phyloP scores from a whole-genome alignment of 2,888 invertebrate species.

The Boloria euphrosyne region DNA sequence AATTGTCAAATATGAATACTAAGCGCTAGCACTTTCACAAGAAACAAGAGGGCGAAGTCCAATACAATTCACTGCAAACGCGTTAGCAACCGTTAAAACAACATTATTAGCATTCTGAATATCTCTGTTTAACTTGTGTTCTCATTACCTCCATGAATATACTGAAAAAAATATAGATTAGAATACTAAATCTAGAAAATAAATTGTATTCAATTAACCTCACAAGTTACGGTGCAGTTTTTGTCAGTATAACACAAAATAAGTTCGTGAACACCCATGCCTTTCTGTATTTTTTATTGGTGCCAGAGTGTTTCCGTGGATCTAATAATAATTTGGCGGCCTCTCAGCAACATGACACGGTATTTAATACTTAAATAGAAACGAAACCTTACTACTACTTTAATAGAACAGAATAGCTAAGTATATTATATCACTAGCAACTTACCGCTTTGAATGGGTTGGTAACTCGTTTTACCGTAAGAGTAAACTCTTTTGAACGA shows the following conservation, averaged over 20 bases:
- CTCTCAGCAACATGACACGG: not conserved
- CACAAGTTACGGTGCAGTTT: not conserved
- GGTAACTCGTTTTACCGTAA: no score
- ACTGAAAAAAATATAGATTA: not conserved
- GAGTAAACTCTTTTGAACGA: no score
- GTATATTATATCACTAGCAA: no score
- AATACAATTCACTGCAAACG: conserved; percentile 10
- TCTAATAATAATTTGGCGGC: conserved; percentile 17
- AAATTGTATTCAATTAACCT: not conserved
- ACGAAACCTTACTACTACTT: no score
- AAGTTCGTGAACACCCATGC: conserved; percentile 7
- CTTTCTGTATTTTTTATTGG: conserved; percentile 27
- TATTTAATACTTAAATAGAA: conserved; percentile 1
- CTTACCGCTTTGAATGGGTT: no score
- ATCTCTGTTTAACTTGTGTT: not conserved
- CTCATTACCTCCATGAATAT: not conserved
- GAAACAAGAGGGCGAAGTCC: conserved; percentile 27
- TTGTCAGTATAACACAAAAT: not conserved
- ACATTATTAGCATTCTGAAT: conserved; percentile 7
- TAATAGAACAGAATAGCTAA: no score
- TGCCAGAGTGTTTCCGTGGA: conserved; percentile 17
- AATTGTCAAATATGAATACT: conserved; percentile 14
- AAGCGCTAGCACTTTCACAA: conserved; percentile 30
- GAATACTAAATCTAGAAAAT: not conserved
- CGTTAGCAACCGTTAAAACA: conserved; percentile 8